Evolutionary conservation across 2,113 vertebrate genomes (phyloP).

Genomic region (Tricholaema leucomelas): DNA sequence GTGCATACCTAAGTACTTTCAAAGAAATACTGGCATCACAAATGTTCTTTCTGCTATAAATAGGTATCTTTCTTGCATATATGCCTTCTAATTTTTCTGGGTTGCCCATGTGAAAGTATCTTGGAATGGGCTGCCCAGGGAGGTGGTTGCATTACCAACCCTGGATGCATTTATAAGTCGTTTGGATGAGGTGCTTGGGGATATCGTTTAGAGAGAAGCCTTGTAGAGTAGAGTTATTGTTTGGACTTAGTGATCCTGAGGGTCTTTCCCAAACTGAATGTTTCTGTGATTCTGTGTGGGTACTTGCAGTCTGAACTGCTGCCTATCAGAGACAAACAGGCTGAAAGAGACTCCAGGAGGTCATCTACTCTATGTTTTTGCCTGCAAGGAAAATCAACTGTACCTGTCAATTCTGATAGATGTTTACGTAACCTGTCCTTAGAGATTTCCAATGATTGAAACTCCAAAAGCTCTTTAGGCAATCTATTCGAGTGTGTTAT

Average conservation of each 20-base stretch:
- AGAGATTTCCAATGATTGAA: slow-evolving; percentile 14
- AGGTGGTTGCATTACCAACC: too few relatives aligned
- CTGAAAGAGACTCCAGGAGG: background rate
- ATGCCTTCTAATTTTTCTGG: background rate
- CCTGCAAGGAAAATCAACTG: background rate
- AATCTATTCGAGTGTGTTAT: background rate
- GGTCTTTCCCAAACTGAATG: too few relatives aligned
- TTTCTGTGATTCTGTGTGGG: background rate
- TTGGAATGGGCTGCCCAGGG: too few relatives aligned
- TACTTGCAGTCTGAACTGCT: background rate
- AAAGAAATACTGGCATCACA: background rate
- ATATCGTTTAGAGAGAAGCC: too few relatives aligned
- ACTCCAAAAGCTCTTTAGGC: background rate
- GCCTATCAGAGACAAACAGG: background rate
- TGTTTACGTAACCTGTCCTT: background rate
- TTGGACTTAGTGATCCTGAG: too few relatives aligned
- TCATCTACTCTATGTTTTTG: background rate
- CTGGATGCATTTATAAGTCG: too few relatives aligned
- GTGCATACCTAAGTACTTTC: background rate
- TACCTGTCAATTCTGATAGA: slow-evolving; percentile 29
- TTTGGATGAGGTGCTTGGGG: too few relatives aligned
- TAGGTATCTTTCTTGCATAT: background rate
- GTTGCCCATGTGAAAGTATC: background rate
- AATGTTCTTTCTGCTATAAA: background rate
- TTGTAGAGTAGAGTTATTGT: too few relatives aligned